Evolutionary conservation across 2,797 vertebrate genomes (phyloP).

Genomic region (Enteromius thamalakanensis): DNA sequence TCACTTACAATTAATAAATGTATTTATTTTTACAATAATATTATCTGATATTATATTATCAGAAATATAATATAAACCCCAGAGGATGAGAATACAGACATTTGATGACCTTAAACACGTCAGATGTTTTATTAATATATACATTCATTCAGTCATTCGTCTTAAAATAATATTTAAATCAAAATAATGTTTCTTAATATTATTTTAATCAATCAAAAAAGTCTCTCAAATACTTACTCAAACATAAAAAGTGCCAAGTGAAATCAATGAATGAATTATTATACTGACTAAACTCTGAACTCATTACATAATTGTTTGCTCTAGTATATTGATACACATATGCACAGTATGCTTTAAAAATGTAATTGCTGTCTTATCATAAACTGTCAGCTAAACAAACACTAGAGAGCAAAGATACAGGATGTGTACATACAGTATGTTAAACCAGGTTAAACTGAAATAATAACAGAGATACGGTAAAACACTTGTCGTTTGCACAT

Average conservation of each 20-base stretch:
- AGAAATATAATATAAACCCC: too few relatives aligned
- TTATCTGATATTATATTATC: too few relatives aligned
- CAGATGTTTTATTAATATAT: too few relatives aligned
- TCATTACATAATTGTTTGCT: not conserved
- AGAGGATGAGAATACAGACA: too few relatives aligned
- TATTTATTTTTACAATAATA: too few relatives aligned
- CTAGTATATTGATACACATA: not conserved
- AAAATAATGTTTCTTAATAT: too few relatives aligned
- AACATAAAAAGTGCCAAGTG: not conserved
- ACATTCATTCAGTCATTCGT: too few relatives aligned
- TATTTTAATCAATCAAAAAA: too few relatives aligned
- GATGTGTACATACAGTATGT: not conserved
- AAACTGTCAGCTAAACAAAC: not conserved
- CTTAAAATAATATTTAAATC: too few relatives aligned
- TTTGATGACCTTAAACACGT: too few relatives aligned
- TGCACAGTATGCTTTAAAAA: not conserved
- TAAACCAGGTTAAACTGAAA: not conserved
- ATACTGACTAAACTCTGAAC: not conserved
- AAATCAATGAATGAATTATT: not conserved
- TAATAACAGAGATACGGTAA: not conserved
- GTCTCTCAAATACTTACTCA: too few relatives aligned
- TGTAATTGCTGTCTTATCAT: not conserved
- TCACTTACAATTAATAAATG: too few relatives aligned
- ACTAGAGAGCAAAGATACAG: not conserved
- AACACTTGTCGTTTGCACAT: not conserved